phyloP scores from a whole-genome alignment of 2,888 invertebrate genomes.

The Cartodere bifasciata region DNA sequence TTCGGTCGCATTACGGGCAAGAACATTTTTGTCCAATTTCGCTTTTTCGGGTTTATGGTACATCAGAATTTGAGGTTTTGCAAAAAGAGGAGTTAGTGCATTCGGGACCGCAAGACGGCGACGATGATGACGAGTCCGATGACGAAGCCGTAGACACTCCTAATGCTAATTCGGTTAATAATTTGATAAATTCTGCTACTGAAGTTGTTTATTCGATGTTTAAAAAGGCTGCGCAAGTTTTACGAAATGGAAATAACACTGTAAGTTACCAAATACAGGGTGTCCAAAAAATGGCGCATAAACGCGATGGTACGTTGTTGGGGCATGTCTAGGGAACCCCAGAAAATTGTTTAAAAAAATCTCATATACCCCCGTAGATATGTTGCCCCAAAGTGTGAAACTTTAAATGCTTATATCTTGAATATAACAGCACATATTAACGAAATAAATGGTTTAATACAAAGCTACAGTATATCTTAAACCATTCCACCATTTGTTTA shows the following conservation, averaged over 20 bases:
- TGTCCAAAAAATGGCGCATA: too few relatives aligned
- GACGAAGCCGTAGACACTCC: constrained; percentile 25
- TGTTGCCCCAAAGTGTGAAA: too few relatives aligned
- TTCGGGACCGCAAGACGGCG: constrained; percentile 49
- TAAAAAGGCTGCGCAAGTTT: constrained; percentile 78
- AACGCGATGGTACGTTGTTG: too few relatives aligned
- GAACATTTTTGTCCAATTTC: constrained; percentile 98
- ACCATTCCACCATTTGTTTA: too few relatives aligned
- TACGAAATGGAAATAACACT: constrained; percentile 58
- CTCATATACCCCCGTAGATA: too few relatives aligned
- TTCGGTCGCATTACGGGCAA: constrained; percentile 87
- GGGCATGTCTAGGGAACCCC: too few relatives aligned
- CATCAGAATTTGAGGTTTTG: constrained; percentile 81
- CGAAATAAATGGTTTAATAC: too few relatives aligned
- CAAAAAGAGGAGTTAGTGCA: constrained; percentile 67
- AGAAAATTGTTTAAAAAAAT: too few relatives aligned
- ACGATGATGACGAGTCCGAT: constrained; percentile 50
- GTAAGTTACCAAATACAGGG: too few relatives aligned
- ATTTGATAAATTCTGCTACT: constrained; percentile 74
- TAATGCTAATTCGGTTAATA: constrained; percentile 46
- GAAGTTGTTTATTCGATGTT: constrained; percentile 88
- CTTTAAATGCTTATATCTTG: too few relatives aligned
- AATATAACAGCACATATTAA: too few relatives aligned
- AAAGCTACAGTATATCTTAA: too few relatives aligned
- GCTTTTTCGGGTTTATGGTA: constrained; percentile 87